Evolutionary conservation across 2,888 invertebrate genomes (phyloP), one percentile per base, ranked within the genome.

Genomic region (Melikaiella ostensackeni): DNA sequence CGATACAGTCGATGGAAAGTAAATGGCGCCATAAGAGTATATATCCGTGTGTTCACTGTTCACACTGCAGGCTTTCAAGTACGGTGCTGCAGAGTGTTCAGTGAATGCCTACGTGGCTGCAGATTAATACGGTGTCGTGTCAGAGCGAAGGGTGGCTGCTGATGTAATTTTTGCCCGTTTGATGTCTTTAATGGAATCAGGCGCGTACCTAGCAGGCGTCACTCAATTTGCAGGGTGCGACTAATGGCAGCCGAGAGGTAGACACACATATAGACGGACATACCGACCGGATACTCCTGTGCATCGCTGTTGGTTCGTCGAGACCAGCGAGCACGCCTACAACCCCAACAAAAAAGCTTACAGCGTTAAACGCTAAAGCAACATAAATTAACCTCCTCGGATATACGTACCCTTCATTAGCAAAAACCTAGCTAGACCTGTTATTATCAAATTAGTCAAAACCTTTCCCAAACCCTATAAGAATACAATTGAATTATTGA

Each of bases 141-240:
- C 84, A 86, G 86, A 85, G 84, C 83, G 84, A 84, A 88, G 88
- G 89, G 88, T 88, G 88, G 86, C 86, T 86, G 89, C 86, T 89
- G 90, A 90, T 90, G 89, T 89, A 90, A 90, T 90, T 90, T 90
- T 91, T 91, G 90, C 87, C 86, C 91, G 90, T 91, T 91, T 91
- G 91, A 91, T 90, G 91, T 90, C 88, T 88, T 88, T 90, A 90
- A 91, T 91, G 88, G 88, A 90, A 91, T 91, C 89, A 91, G 88
- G 89, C 88, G 88, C 87, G 90, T 88, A 89, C 88, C 89, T 89
- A 90, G 88, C 88, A 89, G 89, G 90, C 89, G 88, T 88, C 89
- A 90, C 89, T 90, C 89, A 90, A 91, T 90, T 91, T 90, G 82
- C 89, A 87, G 90, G 89, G 90, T 89, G 90, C 88, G 89, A 89